phyloP scores from a whole-genome alignment of 1,140 invertebrate species.

The Watersipora subatra region DNA sequence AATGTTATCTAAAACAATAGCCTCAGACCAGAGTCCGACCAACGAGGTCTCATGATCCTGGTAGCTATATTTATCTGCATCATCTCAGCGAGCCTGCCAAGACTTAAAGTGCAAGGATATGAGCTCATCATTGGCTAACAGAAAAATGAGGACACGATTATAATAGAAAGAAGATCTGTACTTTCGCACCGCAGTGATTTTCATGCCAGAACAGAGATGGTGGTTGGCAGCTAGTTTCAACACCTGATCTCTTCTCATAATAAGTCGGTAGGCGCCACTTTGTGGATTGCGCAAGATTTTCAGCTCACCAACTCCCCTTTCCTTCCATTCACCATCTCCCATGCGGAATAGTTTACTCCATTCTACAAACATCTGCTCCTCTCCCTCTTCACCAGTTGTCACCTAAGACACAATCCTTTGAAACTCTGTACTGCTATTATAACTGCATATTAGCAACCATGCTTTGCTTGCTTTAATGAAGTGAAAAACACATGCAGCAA shows the following conservation, averaged over 20 bases:
- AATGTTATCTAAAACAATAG: too few relatives aligned
- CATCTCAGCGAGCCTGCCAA: neutral
- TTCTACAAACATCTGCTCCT: slow-evolving; percentile 47
- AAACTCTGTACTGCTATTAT: too few relatives aligned
- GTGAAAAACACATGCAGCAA: too few relatives aligned
- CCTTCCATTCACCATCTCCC: slow-evolving; percentile 42
- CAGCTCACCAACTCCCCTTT: slow-evolving; percentile 42
- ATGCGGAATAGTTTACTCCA: slow-evolving; percentile 32
- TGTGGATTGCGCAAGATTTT: slow-evolving; percentile 48
- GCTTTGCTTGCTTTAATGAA: too few relatives aligned
- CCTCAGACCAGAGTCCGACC: neutral
- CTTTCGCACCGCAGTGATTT: slow-evolving; percentile 15
- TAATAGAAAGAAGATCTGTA: neutral
- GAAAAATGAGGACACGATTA: too few relatives aligned
- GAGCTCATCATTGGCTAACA: slow-evolving; percentile 1
- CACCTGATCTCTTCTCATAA: slow-evolving; percentile 57
- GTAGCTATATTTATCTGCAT: neutral
- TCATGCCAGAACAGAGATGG: slow-evolving; percentile 23
- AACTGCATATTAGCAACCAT: too few relatives aligned
- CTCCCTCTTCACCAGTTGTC: slow-evolving; percentile 61
- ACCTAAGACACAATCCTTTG: neutral
- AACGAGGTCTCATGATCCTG: neutral
- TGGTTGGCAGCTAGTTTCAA: slow-evolving; percentile 43
- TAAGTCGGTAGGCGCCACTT: slow-evolving; percentile 48
- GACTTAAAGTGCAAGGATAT: neutral